Conservation (phyloP, 1,140 invertebrate genomes). For the Aphelenchoides fujianensis region DNA sequence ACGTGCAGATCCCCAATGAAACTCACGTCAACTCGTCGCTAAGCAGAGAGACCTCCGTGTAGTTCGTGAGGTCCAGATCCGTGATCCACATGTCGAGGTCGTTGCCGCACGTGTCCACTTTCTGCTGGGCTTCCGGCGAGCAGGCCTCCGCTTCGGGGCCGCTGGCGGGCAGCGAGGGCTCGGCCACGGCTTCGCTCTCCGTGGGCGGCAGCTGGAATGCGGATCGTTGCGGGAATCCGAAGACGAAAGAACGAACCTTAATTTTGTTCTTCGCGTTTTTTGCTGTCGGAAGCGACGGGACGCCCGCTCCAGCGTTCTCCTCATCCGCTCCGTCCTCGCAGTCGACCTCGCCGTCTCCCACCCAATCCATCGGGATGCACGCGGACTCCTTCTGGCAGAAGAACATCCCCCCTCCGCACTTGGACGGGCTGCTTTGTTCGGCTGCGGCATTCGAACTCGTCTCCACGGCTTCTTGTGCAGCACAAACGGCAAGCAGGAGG, state of each 20-base stretch:
- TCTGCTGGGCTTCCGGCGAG: background rate
- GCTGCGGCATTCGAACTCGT: no score
- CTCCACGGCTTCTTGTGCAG: background rate
- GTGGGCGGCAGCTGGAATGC: background rate
- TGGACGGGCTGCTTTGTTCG: background rate
- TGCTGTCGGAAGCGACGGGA: background rate
- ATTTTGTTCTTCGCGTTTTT: constrained; percentile 22
- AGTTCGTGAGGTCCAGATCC: constrained; percentile 29
- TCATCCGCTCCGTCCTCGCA: constrained; percentile 70
- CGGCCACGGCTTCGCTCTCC: background rate
- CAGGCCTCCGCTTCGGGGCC: constrained; percentile 28
- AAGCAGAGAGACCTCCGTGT: constrained; percentile 36
- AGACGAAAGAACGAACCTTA: no score
- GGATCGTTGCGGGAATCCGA: background rate
- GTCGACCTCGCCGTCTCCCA: constrained; percentile 86
- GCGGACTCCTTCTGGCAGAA: constrained; percentile 26
- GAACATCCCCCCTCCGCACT: constrained; percentile 15
- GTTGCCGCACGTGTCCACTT: constrained; percentile 20
- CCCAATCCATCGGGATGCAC: constrained; percentile 87
- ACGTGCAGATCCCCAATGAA: constrained; percentile 3
- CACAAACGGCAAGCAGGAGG: background rate
- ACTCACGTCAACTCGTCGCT: constrained; percentile 22
- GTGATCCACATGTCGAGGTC: constrained; percentile 26
- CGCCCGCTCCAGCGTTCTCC: background rate
- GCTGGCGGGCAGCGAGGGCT: background rate